Evolutionary conservation across 2,888 invertebrate genomes (phyloP).

Genomic region (Carcina quercana): DNA sequence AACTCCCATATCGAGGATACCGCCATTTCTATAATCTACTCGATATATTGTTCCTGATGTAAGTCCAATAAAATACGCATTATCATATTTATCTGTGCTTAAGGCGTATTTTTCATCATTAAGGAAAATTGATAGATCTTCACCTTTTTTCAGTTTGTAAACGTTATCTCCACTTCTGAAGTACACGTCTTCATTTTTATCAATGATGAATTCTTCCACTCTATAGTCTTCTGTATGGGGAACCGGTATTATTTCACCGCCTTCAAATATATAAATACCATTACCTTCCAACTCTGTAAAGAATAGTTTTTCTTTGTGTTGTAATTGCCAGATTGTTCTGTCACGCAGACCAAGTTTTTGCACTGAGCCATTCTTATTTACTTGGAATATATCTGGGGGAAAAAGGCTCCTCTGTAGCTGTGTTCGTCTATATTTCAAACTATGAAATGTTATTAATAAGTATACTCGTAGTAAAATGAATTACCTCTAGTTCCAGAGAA

Average conservation of each 20-base stretch:
- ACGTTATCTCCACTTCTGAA: conserved; percentile 38
- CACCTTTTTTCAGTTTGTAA: conserved; percentile 37
- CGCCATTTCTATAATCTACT: conserved; percentile 30
- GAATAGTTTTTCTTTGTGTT: conserved; percentile 40
- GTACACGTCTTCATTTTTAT: conserved; percentile 41
- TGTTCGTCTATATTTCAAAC: no score
- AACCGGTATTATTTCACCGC: conserved; percentile 30
- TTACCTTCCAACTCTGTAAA: conserved; percentile 35
- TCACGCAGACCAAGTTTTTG: conserved; percentile 37
- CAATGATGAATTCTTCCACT: conserved; percentile 51
- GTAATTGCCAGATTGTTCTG: conserved; percentile 50
- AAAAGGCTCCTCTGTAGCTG: no score
- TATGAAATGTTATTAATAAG: no score
- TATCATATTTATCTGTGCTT: conserved; percentile 36
- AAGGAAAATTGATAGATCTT: conserved; percentile 29
- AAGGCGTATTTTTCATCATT: conserved; percentile 39
- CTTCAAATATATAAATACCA: conserved; percentile 34
- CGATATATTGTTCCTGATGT: conserved; percentile 40
- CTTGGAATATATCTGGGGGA: no score
- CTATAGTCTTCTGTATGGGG: conserved; percentile 30
- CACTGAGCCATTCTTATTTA: no score
- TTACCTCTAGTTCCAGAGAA: conserved; percentile 43
- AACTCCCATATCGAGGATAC: conserved; percentile 36
- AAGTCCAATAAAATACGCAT: conserved; percentile 41
- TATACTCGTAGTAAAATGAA: no score